phyloP scores from a whole-genome alignment of 2,888 invertebrate genomes.

The Onthophagus sagittarius region DNA sequence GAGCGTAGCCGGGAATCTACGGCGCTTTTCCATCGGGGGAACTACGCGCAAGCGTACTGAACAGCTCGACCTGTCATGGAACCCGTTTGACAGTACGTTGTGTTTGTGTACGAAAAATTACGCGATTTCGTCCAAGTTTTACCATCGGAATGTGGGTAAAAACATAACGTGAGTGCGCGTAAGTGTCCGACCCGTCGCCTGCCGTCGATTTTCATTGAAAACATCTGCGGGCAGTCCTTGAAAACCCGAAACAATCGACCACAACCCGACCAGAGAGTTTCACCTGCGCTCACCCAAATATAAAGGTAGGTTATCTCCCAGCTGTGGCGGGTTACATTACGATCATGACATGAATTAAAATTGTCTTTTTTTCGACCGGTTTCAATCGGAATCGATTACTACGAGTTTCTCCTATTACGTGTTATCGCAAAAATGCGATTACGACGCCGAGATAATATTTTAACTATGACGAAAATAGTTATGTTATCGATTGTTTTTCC shows the following conservation, averaged over 20 bases:
- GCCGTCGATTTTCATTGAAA: constrained; percentile 34
- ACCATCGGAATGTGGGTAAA: constrained; percentile 39
- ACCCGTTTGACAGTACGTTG: constrained; percentile 44
- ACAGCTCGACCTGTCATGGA: constrained; percentile 46
- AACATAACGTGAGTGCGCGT: constrained; percentile 35
- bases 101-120: constrained; percentile 45
- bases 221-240: constrained; percentile 24
- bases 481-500: background rate
- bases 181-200: constrained; percentile 35
- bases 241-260: constrained; percentile 27
- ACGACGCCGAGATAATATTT: background rate
- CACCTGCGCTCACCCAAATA: constrained; percentile 7
- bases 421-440: background rate
- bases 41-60: constrained; percentile 29
- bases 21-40: background rate
- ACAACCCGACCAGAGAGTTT: constrained; percentile 16
- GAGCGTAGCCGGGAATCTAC: background rate
- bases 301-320: constrained; percentile 28
- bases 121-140: constrained; percentile 42
- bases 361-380: background rate
- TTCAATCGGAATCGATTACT: background rate
- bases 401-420: background rate
- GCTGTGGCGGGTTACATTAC: constrained; percentile 8
- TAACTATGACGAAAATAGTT: background rate
- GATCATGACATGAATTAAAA: constrained; percentile 6